Evolutionary conservation across 1,140 invertebrate genomes (phyloP), one percentile per base, ranked within the genome.

Genomic region (Formica exsecta): DNA sequence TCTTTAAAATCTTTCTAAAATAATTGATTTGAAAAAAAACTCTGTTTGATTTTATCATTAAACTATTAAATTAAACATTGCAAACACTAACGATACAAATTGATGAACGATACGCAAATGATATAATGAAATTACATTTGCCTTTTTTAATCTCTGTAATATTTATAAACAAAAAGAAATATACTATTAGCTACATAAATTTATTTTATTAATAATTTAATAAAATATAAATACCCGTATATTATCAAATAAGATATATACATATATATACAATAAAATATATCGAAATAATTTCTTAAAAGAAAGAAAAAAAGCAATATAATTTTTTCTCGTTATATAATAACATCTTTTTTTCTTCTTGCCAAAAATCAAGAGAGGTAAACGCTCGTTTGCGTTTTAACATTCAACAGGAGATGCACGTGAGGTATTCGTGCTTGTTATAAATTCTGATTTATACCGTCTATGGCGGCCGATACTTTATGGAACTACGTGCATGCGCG

Each of bases 401-500:
- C 77, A 83, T 83, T 83, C 44, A 86, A 86, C 68, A 64, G 76
- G 66, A 83, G 59, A 36, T 44, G 57, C 68, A 64, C 61, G 86
- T 62, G 70, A 75, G 79, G 66, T 61, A 85, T 71, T 75, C 81
- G 79, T 61, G 68, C 57, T n/a, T 61, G 36, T 76, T 79, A 75
- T 87, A 87, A 89, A 83, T 83, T 87, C 88, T 89, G 86, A 89
- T 89, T 89, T 87, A 89, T 89, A 32, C 2, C 68, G 81, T 19
- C 79, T 70, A 66, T 41, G 51, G 64, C 81, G 75, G 48, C 76
- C 64, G 77, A 64, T 85, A 74, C 74, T 89, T 87, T 87, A 87
- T 89, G 75, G 79, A 89, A 87, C 81, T 80, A 57, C 84, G 64
- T 86, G 84, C 84, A 68, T 68, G 36, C 29, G 51, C 84, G 75